phyloP scores from a whole-genome alignment of 2,888 invertebrate species.

The Idaea straminata region DNA sequence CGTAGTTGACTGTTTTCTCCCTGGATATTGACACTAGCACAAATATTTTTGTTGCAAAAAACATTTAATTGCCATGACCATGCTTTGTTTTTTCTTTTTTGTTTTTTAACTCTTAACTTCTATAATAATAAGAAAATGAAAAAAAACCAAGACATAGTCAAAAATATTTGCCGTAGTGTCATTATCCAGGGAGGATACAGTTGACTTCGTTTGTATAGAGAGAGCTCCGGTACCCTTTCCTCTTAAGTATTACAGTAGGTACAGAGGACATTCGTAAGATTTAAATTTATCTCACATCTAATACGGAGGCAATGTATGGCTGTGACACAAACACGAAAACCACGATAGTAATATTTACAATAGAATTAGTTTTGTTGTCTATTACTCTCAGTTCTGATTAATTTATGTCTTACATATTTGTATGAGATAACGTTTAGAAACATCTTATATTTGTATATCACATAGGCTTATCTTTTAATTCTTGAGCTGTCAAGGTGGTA shows the following conservation, averaged over 20 bases:
- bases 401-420: conserved; percentile 73
- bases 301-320: conserved; percentile 58
- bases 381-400: conserved; percentile 68
- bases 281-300: conserved; percentile 25
- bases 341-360: conserved; percentile 69
- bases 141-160: too few species aligned
- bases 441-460: conserved; percentile 71
- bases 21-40: too few species aligned
- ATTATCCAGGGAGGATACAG: too few species aligned
- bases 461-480: conserved; percentile 76
- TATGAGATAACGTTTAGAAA: conserved; percentile 67
- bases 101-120: too few species aligned
- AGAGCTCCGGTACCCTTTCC: too few species aligned
- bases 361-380: conserved; percentile 71
- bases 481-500: conserved; percentile 66
- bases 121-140: too few species aligned
- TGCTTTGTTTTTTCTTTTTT: too few species aligned
- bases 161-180: too few species aligned
- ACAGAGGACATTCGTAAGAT: not conserved
- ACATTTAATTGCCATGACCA: too few species aligned
- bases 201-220: too few species aligned
- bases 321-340: conserved; percentile 56
- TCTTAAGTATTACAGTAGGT: not conserved
- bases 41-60: too few species aligned
- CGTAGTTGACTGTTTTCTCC: too few species aligned